A percentile compares a stretch with the other conserved stretches of the same genome.
Evolutionary conservation across 2,797 vertebrate genomes (phyloP).

Genomic region (Holocentrus rufus): DNA sequence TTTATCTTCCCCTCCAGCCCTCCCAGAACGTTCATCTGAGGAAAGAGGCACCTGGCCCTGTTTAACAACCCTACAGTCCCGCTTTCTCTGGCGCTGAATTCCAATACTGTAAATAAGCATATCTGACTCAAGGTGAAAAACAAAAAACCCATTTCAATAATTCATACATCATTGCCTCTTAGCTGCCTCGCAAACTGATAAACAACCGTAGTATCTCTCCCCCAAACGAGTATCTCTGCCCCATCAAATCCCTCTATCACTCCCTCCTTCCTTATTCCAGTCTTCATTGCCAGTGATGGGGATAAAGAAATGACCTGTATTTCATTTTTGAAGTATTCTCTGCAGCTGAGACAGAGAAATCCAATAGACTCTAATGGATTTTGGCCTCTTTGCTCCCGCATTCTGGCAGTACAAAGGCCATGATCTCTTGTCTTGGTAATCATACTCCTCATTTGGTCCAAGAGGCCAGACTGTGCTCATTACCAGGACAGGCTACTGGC

Average conservation of each 20-base stretch:
- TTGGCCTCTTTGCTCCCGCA: slow-evolving; percentile 41
- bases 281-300: slow-evolving; percentile 13
- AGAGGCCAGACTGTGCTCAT: slow-evolving; percentile 8
- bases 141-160: slow-evolving; percentile 61
- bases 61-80: slow-evolving; percentile 13
- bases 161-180: slow-evolving; percentile 52
- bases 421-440: slow-evolving; percentile 31
- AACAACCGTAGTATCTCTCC: slow-evolving; percentile 2
- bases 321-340: slow-evolving; percentile 30
- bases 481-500: not conserved
- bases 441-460: slow-evolving; percentile 13
- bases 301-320: slow-evolving; percentile 38
- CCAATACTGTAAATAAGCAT: slow-evolving; percentile 55
- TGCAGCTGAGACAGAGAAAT: slow-evolving; percentile 21
- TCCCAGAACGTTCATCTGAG: slow-evolving; percentile 26
- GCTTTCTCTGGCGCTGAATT: slow-evolving; percentile 17
- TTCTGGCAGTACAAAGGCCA: slow-evolving; percentile 19
- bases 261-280: not conserved
- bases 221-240: slow-evolving; percentile 3
- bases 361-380: slow-evolving; percentile 38
- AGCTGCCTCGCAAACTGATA: slow-evolving; percentile 45
- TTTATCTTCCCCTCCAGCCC: slow-evolving; percentile 49
- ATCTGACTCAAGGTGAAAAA: slow-evolving; percentile 50
- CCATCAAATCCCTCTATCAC: slow-evolving; percentile 16
- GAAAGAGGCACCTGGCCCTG: slow-evolving; percentile 25